These are phyloP conservation scores for Bimastos eiseni DNA, from an alignment of 2,888 invertebrate species.

Conservation along the genomic window DNA sequence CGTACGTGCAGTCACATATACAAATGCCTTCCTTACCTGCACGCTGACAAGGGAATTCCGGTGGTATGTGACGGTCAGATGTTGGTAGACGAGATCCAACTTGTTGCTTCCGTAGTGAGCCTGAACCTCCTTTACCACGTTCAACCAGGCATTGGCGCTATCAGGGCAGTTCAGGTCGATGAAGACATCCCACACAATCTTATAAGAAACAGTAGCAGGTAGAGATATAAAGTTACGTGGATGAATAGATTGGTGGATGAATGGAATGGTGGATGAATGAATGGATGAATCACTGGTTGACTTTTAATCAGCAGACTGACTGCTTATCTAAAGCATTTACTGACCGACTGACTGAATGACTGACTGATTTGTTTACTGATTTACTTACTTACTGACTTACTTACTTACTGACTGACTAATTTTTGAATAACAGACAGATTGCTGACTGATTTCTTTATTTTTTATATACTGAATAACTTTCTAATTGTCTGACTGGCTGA, in stretches of 20 bases:
- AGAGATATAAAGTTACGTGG: too few relatives aligned
- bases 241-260: too few relatives aligned
- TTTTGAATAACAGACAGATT: neutral
- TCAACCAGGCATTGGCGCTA: neutral
- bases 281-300: neutral
- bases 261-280: too few relatives aligned
- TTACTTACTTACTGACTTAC: too few relatives aligned
- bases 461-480: neutral
- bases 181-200: neutral
- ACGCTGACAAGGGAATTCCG: neutral
- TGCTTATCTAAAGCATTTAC: neutral
- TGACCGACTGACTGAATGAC: neutral
- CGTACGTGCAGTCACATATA: neutral
- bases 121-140: neutral
- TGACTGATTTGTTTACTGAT: neutral
- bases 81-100: neutral
- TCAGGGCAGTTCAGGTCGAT: neutral
- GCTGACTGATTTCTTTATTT: too few relatives aligned
- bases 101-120: neutral
- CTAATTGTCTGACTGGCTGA: neutral
- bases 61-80: neutral
- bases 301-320: neutral
- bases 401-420: neutral
- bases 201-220: neutral
- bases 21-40: neutral